phyloP scores from a whole-genome alignment of 2,888 invertebrate species.

The Acholoe squamosa region DNA sequence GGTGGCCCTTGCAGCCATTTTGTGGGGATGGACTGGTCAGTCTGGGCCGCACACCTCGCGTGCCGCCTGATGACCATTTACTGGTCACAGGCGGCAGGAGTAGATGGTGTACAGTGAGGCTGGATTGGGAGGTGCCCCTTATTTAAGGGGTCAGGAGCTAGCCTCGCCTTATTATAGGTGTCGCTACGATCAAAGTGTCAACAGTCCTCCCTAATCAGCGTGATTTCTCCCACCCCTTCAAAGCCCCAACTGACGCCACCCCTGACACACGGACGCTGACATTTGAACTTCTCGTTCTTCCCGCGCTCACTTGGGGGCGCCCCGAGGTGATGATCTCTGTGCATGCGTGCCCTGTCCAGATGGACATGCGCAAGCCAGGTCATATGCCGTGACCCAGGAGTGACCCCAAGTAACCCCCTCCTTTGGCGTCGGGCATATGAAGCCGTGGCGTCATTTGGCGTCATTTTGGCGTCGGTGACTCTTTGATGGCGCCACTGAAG shows the following conservation, averaged over 20 bases:
- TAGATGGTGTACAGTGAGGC: no score
- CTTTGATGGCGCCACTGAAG: not conserved
- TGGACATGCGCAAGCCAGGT: not conserved
- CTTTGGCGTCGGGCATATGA: not conserved
- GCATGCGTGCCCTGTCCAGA: not conserved
- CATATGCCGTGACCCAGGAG: not conserved
- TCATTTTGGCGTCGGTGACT: not conserved
- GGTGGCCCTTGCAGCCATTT: not conserved
- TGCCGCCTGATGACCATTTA: constrained; percentile 11
- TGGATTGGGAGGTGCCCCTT: not conserved
- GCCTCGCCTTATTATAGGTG: constrained; percentile 8
- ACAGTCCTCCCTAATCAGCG: constrained; percentile 4
- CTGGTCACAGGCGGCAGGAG: not conserved
- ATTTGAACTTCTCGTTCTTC: not conserved
- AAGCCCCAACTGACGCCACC: not conserved
- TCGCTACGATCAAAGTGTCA: constrained; percentile 37
- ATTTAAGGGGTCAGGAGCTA: not conserved
- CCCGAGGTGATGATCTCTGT: not conserved
- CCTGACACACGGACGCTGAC: not conserved
- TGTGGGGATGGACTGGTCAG: constrained; percentile 10
- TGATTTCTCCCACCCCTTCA: constrained; percentile 16
- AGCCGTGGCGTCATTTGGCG: constrained; percentile 7
- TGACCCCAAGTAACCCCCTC: not conserved
- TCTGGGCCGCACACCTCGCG: not conserved
- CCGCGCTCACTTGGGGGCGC: not conserved